phyloP scores from a whole-genome alignment of 1,140 invertebrate species.

The Kradibia gibbosae region DNA sequence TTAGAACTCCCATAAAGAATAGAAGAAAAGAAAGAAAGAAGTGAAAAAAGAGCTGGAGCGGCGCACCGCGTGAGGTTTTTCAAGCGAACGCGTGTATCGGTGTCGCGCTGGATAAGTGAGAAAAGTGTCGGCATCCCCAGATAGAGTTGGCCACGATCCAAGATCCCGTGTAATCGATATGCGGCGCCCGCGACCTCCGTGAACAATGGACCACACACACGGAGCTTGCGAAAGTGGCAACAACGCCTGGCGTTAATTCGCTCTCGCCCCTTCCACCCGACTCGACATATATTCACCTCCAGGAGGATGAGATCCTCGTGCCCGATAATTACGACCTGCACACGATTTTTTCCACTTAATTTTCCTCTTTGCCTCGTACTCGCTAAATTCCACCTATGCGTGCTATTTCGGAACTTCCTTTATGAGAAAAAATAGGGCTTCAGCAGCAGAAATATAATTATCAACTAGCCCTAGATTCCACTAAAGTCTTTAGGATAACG shows the following conservation, averaged over 20 bases:
- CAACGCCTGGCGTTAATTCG: conserved; percentile 23
- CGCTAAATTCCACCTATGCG: not conserved
- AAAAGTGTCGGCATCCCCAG: conserved; percentile 37
- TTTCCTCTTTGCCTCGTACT: not conserved
- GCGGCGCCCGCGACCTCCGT: not conserved
- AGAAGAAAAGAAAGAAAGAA: conserved; percentile 32
- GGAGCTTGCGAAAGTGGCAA: conserved; percentile 8
- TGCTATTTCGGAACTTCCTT: not conserved
- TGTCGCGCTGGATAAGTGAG: conserved; percentile 15
- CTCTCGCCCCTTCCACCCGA: not conserved
- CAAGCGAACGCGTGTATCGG: conserved; percentile 34
- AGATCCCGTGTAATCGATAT: conserved; percentile 57
- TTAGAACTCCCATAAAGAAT: not conserved
- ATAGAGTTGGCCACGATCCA: conserved; percentile 56
- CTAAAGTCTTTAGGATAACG: no score
- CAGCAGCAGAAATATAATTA: not conserved
- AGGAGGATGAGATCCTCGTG: not conserved
- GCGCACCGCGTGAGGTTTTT: conserved; percentile 24
- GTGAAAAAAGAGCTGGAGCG: conserved; percentile 9
- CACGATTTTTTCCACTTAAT: not conserved
- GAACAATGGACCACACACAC: not conserved
- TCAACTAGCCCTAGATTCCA: no score
- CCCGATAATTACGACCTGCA: conserved; percentile 12
- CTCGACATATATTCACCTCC: not conserved
- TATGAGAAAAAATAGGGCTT: not conserved